Percentiles rank a stretch among this genome's conserved stretches.
phyloP scores from a whole-genome alignment of 2,113 vertebrate species.

The Cnemophilus loriae region DNA sequence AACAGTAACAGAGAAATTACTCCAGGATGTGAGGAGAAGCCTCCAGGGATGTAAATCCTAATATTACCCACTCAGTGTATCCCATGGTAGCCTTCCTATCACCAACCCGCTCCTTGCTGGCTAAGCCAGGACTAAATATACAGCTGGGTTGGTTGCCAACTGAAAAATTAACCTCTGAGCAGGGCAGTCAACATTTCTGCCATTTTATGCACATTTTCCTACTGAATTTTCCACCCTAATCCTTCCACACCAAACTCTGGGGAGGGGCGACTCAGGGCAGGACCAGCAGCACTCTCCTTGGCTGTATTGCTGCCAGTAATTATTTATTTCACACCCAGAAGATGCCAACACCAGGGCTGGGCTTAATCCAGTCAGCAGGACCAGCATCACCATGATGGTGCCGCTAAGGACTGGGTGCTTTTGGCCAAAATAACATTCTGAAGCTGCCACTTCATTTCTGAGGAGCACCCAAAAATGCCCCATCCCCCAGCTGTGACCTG shows the following conservation, averaged over 20 bases:
- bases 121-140: not conserved
- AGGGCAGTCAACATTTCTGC: not conserved
- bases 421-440: not conserved
- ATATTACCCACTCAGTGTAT: not conserved
- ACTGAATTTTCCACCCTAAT: not conserved
- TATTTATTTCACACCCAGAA: not conserved
- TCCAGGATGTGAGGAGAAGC: not conserved
- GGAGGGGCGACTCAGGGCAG: not conserved
- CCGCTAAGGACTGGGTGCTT: not conserved
- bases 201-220: not conserved
- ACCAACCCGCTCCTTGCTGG: not conserved
- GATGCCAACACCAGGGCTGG: not conserved
- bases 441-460: not conserved
- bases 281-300: not conserved
- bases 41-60: not conserved
- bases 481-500: not conserved
- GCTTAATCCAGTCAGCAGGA: not conserved
- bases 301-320: fast-evolving
- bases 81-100: not conserved
- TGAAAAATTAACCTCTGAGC: not conserved
- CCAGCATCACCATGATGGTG: fast-evolving
- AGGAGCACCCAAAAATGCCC: not conserved
- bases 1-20: not conserved
- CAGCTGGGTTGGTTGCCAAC: not conserved
- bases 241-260: not conserved